phyloP scores from a whole-genome alignment of 1,140 invertebrate species.

The Orius laevigatus region DNA sequence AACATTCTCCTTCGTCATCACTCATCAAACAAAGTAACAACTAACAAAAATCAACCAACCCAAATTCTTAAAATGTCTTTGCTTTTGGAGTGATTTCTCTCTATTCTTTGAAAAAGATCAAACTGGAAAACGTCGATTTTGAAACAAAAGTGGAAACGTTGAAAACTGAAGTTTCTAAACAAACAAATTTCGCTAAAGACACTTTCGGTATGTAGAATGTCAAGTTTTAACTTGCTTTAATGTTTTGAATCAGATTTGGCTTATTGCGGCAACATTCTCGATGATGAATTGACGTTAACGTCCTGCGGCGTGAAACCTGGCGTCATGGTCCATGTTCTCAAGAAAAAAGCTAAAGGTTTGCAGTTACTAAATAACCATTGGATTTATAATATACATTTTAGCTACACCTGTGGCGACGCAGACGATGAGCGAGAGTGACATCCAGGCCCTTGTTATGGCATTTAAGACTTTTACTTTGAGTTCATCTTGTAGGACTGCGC shows the following conservation, averaged over 20 bases:
- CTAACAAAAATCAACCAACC: no score
- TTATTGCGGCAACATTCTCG: slow-evolving; percentile 34
- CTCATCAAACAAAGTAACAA: no score
- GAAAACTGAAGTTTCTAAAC: slow-evolving; percentile 28
- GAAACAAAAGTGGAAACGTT: slow-evolving; percentile 32
- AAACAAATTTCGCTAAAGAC: slow-evolving; percentile 29
- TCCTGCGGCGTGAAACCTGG: slow-evolving; percentile 33
- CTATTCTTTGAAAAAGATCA: slow-evolving; percentile 26
- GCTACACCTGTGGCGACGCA: slow-evolving; percentile 21
- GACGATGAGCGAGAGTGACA: slow-evolving; percentile 27
- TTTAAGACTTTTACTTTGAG: slow-evolving; percentile 32
- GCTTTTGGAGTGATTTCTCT: slow-evolving; percentile 5
- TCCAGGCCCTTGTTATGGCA: slow-evolving; percentile 29
- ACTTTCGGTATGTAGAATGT: slow-evolving; percentile 27
- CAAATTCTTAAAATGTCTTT: background rate
- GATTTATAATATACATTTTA: no score
- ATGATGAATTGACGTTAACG: slow-evolving; percentile 31
- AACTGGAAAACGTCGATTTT: slow-evolving; percentile 32
- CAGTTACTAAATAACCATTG: no score
- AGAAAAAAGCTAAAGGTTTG: slow-evolving; percentile 28
- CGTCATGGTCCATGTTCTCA: slow-evolving; percentile 34
- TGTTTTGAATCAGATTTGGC: slow-evolving; percentile 29
- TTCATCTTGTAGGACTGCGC: slow-evolving; percentile 29
- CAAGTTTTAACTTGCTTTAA: slow-evolving; percentile 12
- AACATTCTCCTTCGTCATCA: no score